These are phyloP conservation scores for Melanostigma gelatinosum DNA, from an alignment of 2,113 vertebrate species.

Conservation along the genomic window DNA sequence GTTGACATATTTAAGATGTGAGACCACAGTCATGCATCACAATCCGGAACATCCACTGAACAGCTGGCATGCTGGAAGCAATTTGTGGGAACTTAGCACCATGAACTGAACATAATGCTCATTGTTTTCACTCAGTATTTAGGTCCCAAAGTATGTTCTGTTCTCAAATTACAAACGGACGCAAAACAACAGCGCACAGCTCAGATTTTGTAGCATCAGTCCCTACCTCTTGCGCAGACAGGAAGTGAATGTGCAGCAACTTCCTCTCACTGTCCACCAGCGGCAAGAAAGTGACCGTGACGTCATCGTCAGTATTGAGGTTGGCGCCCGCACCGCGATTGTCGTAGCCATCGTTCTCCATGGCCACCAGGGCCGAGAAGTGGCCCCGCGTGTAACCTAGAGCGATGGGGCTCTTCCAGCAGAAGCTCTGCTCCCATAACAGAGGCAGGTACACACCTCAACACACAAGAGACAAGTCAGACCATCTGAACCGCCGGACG, in stretches of 20 bases:
- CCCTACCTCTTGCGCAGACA: conserved; percentile 95
- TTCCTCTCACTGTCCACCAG: conserved; percentile 98
- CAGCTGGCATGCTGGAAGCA: not conserved
- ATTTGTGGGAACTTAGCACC: not conserved
- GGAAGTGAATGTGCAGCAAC: conserved; percentile 95
- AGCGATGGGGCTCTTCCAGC: conserved; percentile 99
- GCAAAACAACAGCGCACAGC: not conserved
- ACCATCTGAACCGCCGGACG: not conserved
- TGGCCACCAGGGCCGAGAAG: conserved; percentile 98
- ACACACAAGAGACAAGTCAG: conserved; percentile 13
- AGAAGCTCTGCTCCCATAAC: conserved; percentile 99
- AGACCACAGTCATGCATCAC: not conserved
- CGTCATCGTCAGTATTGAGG: conserved; percentile 95
- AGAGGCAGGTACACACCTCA: conserved; percentile 96
- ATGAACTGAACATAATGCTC: not conserved
- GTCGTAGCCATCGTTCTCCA: conserved; percentile 98
- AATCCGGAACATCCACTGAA: not conserved
- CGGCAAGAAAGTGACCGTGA: conserved; percentile 95
- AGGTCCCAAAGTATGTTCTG: not conserved
- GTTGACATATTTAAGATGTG: not conserved
- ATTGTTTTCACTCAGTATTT: not conserved
- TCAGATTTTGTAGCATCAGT: not conserved
- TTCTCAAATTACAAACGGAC: not conserved
- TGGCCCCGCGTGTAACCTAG: conserved; percentile 98
- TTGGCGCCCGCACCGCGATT: conserved; percentile 98